Base-by-base conservation (phyloP, 2,113 vertebrate genomes). In the Arenaria interpres region DNA sequence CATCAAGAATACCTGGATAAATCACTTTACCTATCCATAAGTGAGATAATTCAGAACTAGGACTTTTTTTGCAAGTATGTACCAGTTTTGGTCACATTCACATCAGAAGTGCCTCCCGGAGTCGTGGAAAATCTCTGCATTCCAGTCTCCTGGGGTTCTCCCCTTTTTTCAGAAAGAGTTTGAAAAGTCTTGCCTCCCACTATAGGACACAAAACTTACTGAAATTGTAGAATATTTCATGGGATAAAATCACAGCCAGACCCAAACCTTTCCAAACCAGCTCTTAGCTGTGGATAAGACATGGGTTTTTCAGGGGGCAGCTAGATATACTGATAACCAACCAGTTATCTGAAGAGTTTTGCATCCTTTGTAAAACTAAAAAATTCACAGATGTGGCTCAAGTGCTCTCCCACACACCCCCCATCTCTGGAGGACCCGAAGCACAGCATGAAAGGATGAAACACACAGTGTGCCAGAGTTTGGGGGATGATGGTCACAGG, bases 21-120 rank as follows among this genome's bases (percentile, higher is more conserved):
- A 93, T 60, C 57, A 73, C 67, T 93, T 85, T 41, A 32, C 53
- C 59, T 69, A 25, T 33, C 80, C 53, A 80, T 80, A 88, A 88
- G 56, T 76, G 5, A 86, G 59, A 28, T 12, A 53, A 48, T 85
- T 85, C 33, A 90, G 45, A 88, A 64, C 45, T 21, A 71, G 67
- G 90, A 43, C 25, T 60, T 75, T 51, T 72, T 82, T 79, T 27
- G 35, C 37, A 60, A 59, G 19, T 57, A 23, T 32, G 37, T 50
- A 25, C 37, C 23, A n/a, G 48, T 76, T 92, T 85, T 50, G 68
- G 35, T 41, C 59, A 53, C 51, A 23, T 10, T 62, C 33, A 25
- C 16, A 8, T 33, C 39, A 64, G 57, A 93, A 93, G 59, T 30
- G 2, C 28, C 37, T 81, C 22, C 64, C 23, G 63, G 64, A 74